Percentiles rank a stretch among this genome's conserved stretches.
Evolutionary conservation across 2,888 invertebrate species (phyloP).

Genomic region (Caradrina kadenii): DNA sequence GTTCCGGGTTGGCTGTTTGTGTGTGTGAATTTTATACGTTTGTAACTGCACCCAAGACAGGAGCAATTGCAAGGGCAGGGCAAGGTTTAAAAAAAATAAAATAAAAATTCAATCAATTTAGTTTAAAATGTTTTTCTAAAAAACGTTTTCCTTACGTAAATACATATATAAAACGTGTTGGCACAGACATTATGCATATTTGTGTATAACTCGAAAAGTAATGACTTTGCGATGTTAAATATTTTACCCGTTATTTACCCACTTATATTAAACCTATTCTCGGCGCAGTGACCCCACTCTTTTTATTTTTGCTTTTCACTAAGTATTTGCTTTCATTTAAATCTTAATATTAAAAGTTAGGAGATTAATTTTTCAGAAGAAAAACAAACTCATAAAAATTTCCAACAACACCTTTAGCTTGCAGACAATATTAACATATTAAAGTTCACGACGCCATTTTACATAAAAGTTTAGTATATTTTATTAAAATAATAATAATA

Average conservation of each 20-base stretch:
- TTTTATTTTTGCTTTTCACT: background rate
- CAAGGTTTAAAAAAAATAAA: too few species aligned
- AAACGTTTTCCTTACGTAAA: too few species aligned
- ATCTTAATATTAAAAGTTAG: background rate
- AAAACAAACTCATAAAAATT: conserved; percentile 14
- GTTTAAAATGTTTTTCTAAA: too few species aligned
- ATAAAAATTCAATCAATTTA: too few species aligned
- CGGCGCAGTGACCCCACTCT: background rate
- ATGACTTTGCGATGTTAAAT: background rate
- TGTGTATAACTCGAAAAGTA: background rate
- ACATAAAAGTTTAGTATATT: conserved; percentile 16
- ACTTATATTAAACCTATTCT: background rate
- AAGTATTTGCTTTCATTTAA: background rate
- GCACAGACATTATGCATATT: too few species aligned
- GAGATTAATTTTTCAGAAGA: background rate
- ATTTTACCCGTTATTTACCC: background rate
- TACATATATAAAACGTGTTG: too few species aligned
- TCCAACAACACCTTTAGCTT: conserved; percentile 15
- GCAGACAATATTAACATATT: conserved; percentile 24
- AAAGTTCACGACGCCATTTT: conserved; percentile 23
- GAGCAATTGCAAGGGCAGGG: too few species aligned
- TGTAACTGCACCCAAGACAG: too few species aligned
- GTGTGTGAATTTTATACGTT: too few species aligned
- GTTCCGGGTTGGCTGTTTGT: too few species aligned
- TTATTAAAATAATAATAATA: conserved; percentile 27